Base-by-base conservation (phyloP, 2,888 invertebrate species). In the Dioctria linearis region DNA sequence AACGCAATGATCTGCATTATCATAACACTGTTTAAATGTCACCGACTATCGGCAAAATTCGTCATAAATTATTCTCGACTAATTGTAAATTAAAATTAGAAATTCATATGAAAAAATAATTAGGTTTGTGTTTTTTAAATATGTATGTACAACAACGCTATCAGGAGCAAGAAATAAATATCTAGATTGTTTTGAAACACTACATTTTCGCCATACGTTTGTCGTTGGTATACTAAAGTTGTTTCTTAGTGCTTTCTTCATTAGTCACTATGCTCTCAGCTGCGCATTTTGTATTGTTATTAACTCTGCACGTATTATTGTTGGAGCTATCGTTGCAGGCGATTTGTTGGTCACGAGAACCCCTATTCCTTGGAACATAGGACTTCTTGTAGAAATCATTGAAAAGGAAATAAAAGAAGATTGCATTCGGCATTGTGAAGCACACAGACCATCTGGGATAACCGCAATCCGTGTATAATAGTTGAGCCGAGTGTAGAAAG, bases 371-470 rank as follows among this genome's bases (percentile, higher is more conserved):
- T 25, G 59, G 39, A 49, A 65, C 63, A 87, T 95, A 96, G 0
- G 95, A 93, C 86, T 94, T 93, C 85, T 94, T 93, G 89, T 98
- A 98, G 90, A 98, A 98, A 86, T 97, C 95, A 82, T 94, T 93
- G 90, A 98, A 98, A 83, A 98, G 92, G 87, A 95, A 93, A 88
- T 97, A 96, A 91, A 98, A 98, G 91, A 98, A 95, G 78, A 97
- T 92, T 8, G 96, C 96, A 89, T 98, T 98, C 8, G 95, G 94
- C 37, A 96, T 91, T 75, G 96, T 97, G 88, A 97, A 94, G 86
- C 93, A 91, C 61, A 95, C 92, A 6, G 94, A 92, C 92, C 94
- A 95, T 84, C 93, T 91, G 3, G 98, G 98, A 88, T 96, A 98
- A 75, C 95, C 94, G 89, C 98, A 98, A 84, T 96, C 95, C 86